Evolutionary conservation across 2,113 vertebrate species (phyloP).

Genomic region (Serilophus lunatus): DNA sequence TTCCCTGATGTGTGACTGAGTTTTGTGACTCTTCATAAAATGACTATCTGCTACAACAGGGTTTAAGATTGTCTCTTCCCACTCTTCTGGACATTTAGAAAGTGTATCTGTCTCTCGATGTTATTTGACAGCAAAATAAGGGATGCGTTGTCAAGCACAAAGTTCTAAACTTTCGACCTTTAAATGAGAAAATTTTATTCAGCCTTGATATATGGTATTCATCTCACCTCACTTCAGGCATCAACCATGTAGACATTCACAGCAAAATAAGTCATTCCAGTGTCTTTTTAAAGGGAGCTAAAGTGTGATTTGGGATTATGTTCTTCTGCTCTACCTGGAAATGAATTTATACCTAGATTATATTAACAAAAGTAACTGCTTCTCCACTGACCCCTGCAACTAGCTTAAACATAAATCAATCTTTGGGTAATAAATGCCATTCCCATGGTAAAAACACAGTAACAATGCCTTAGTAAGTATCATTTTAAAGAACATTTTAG

Average conservation of each 20-base stretch:
- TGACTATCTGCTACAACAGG: neutral
- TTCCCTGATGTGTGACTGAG: neutral
- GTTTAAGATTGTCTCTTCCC: neutral
- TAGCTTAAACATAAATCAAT: neutral
- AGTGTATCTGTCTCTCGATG: neutral
- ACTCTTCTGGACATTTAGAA: neutral
- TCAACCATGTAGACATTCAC: neutral
- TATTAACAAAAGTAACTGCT: neutral
- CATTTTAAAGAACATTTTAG: neutral
- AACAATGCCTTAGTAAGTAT: neutral
- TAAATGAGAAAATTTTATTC: neutral
- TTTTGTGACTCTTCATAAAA: neutral
- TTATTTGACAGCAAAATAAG: neutral
- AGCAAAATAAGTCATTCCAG: neutral
- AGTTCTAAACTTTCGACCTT: neutral
- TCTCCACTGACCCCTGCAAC: neutral
- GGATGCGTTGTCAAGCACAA: neutral
- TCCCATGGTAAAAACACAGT: neutral
- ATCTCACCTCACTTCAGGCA: neutral
- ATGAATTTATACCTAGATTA: neutral
- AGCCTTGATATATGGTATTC: neutral
- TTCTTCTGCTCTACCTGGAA: neutral
- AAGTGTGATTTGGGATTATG: neutral
- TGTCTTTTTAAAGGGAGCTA: neutral
- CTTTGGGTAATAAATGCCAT: neutral